Conservation (phyloP, 1,140 invertebrate species). For the Bilobella aurantiaca region DNA sequence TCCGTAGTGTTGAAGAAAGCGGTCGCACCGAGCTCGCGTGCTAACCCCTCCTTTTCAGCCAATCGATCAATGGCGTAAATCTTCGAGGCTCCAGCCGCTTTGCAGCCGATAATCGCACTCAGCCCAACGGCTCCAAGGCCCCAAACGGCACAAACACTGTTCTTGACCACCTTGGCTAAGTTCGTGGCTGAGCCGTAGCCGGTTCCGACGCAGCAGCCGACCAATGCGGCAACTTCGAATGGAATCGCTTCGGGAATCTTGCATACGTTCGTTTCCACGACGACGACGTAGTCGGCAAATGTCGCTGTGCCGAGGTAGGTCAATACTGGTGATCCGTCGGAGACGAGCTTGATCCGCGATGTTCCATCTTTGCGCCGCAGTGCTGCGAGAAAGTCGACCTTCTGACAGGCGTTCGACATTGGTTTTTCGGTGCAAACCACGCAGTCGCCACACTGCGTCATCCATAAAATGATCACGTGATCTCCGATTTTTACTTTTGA, state of each 20-base stretch:
- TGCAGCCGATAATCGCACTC: slow-evolving; percentile 53
- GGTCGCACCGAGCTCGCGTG: not conserved
- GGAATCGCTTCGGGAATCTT: slow-evolving; percentile 37
- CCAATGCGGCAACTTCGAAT: slow-evolving; percentile 46
- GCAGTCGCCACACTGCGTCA: slow-evolving; percentile 47
- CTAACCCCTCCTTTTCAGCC: not conserved
- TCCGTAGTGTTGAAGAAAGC: not conserved
- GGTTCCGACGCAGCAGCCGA: slow-evolving; percentile 51
- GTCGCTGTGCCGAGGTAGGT: not conserved
- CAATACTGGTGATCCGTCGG: not conserved
- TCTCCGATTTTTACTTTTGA: slow-evolving; percentile 42
- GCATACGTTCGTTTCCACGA: not conserved
- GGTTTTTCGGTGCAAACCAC: slow-evolving; percentile 41
- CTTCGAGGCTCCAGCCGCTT: slow-evolving; percentile 45
- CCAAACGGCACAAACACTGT: slow-evolving; percentile 44
- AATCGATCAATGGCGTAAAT: slow-evolving; percentile 53
- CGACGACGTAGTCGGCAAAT: not conserved
- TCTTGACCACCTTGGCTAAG: slow-evolving; percentile 41
- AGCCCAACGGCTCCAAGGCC: slow-evolving; percentile 53
- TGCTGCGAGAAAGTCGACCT: not conserved
- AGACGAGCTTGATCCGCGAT: not conserved
- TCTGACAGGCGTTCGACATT: not conserved
- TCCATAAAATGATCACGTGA: slow-evolving; percentile 46
- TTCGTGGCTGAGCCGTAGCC: slow-evolving; percentile 48
- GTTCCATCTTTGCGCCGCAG: not conserved